Base-by-base conservation (phyloP, 2,888 invertebrate species). In the Eristalis pertinax region DNA sequence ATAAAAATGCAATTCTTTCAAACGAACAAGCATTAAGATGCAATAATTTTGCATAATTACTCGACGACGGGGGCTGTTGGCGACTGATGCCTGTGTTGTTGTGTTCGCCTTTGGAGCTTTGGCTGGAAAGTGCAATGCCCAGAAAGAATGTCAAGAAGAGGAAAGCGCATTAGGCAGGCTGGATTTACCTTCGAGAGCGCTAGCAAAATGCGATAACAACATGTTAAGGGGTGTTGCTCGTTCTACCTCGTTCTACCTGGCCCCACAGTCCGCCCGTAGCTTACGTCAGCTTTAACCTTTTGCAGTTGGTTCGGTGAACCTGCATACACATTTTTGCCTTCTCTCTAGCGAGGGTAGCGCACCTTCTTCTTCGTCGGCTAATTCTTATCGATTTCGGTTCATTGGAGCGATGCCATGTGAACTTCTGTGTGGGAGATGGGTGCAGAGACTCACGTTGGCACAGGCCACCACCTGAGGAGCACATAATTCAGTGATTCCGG, bases 1-100 rank as follows among this genome's bases (percentile, higher is more conserved):
- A 32, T 58, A 38, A 76, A 72, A 58, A 50, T 65, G 68, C 64
- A 76, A 50, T 80, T 74, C 65, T 70, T 77, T 50, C 62, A 81
- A 82, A 82, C 69, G 64, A 85, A 73, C 60, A 73, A 75, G 67
- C 83, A 76, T 84, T 76, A 56, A 87, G 73, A 80, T 88, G 88
- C 84, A 88, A 88, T 88, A 88, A 88, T 88, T 88, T 84, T 88
- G 88, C 88, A 88, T 88, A 88, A 88, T 88, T 88, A 84, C 70
- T 88, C 73, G 76, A 43, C 82, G 73, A 56, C 82, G 70, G 65
- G 4, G 67, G 50, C 29, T 8, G 32, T 24, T 58, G 58, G n/a
- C n/a, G 15, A 7, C 43, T n/a, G 50, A 7, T 8, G 43, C n/a
- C 43, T 19, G 13, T 11, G n/a, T 19, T 19, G 50, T 19, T 50